Conservation (phyloP, 2,113 vertebrate genomes). For the Orcinus orca region DNA sequence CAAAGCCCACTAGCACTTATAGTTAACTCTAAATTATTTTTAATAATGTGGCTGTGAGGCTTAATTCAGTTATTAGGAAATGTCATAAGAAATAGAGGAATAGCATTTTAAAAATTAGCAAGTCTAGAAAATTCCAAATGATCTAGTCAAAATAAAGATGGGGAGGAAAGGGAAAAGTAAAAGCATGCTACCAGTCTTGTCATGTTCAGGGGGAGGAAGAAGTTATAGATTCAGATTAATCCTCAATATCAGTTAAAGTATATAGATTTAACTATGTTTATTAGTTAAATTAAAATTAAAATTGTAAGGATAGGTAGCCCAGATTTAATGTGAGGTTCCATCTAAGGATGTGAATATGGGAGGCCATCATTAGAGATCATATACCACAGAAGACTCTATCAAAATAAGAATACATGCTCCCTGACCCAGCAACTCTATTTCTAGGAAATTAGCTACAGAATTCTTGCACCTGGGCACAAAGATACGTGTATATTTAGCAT, state of each 20-base stretch:
- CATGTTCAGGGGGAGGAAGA: neutral
- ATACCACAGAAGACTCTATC: neutral
- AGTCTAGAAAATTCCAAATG: neutral
- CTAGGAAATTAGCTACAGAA: neutral
- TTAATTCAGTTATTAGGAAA: neutral
- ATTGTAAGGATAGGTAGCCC: neutral
- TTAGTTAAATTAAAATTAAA: neutral
- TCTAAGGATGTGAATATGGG: neutral
- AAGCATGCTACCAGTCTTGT: neutral
- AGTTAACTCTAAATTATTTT: conserved; percentile 23
- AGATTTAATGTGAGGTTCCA: neutral
- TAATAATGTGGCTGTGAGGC: neutral
- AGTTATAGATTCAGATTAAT: neutral
- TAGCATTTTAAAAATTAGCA: neutral
- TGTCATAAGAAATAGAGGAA: neutral
- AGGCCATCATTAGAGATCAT: neutral
- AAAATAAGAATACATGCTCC: neutral
- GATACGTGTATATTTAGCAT: neutral
- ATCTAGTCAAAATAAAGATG: neutral
- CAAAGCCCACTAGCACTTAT: neutral
- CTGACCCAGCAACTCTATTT: neutral
- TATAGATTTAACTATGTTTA: neutral
- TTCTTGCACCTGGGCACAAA: neutral
- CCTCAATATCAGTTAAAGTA: neutral
- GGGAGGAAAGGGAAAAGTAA: neutral